Evolutionary conservation across 92 coral and sea anemone genomes (phyloP).

Genomic region (Porites rus): DNA sequence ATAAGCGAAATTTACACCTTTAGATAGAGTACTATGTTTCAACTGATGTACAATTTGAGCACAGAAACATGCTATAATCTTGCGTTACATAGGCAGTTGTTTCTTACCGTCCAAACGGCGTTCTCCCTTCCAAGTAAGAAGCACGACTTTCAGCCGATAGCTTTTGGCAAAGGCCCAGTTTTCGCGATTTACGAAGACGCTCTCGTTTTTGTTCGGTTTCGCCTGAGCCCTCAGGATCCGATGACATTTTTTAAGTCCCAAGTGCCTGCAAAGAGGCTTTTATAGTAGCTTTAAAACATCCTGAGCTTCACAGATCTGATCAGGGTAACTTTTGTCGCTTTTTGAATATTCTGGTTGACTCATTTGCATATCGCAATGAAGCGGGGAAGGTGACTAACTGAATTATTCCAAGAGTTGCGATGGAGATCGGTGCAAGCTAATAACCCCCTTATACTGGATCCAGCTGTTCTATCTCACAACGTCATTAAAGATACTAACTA

Average conservation of each 20-base stretch:
- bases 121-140: slow-evolving; percentile 69
- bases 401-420: slow-evolving; percentile 2
- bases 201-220: slow-evolving; percentile 41
- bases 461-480: no score
- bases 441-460: no score
- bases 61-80: background rate
- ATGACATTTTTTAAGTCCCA: slow-evolving; percentile 22
- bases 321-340: background rate
- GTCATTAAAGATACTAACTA: no score
- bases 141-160: slow-evolving; percentile 65
- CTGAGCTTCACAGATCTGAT: background rate
- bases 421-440: background rate
- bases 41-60: background rate
- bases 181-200: slow-evolving; percentile 76
- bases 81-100: no score
- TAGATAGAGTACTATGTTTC: background rate
- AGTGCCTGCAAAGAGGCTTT: background rate
- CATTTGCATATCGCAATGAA: slow-evolving; percentile 31
- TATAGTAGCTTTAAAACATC: background rate
- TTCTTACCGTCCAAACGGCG: slow-evolving; percentile 74
- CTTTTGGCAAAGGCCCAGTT: slow-evolving; percentile 76
- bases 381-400: background rate
- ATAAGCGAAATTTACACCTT: background rate
- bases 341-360: background rate
- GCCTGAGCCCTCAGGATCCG: slow-evolving; percentile 27